phyloP scores from a whole-genome alignment of 1,140 invertebrate species.

The Drosophila biarmipes region DNA sequence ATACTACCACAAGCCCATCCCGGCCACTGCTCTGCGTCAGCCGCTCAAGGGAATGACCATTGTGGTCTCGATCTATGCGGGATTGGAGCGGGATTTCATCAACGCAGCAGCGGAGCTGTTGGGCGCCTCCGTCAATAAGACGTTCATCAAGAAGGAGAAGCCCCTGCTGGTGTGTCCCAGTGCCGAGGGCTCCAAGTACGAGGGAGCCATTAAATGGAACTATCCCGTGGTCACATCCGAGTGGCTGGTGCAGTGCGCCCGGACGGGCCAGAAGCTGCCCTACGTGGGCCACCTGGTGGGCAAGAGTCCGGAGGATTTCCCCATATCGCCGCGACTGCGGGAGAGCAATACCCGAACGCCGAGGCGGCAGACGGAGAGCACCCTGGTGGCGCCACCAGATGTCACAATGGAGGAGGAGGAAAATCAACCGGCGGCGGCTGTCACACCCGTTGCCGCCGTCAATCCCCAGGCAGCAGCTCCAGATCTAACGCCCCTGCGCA shows the following conservation, averaged over 20 bases:
- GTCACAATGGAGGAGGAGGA: conserved; percentile 15
- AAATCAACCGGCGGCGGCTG: conserved; percentile 25
- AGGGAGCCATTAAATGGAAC: conserved; percentile 92
- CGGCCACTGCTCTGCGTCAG: conserved; percentile 82
- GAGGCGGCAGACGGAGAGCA: conserved; percentile 5
- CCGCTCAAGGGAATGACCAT: conserved; percentile 90
- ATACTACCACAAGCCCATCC: conserved; percentile 88
- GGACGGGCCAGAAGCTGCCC: conserved; percentile 85
- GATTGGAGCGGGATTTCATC: conserved; percentile 89
- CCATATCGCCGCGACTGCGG: conserved; percentile 55
- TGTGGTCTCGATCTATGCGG: conserved; percentile 90
- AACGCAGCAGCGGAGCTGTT: conserved; percentile 88
- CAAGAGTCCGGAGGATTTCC: conserved; percentile 79
- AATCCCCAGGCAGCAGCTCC: background rate
- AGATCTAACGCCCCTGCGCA: conserved; percentile 72
- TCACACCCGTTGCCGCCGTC: background rate
- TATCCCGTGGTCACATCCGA: conserved; percentile 89
- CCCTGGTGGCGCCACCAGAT: background rate
- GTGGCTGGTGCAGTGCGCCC: conserved; percentile 91
- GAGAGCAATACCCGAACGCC: conserved; percentile 37
- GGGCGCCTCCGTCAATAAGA: conserved; percentile 88
- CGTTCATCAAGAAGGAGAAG: conserved; percentile 86
- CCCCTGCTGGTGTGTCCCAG: conserved; percentile 88
- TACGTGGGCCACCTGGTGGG: conserved; percentile 88
- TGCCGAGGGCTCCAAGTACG: conserved; percentile 92